phyloP scores from a whole-genome alignment of 1,140 invertebrate species.

The Drosophila ohnishii region DNA sequence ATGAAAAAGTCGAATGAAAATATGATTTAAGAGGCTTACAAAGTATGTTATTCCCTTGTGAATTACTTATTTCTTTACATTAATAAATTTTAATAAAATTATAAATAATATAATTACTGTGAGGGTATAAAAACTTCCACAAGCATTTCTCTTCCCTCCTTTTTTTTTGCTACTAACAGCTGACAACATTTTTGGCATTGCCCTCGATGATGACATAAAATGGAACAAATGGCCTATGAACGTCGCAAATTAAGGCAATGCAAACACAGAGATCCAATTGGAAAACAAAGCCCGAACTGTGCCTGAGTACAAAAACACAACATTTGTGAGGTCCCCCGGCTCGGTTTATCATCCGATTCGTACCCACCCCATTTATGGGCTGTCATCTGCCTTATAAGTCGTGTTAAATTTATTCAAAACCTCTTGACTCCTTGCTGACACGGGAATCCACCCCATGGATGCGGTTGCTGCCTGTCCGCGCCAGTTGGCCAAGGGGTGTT shows the following conservation, averaged over 20 bases:
- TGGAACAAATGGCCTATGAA: constrained; percentile 80
- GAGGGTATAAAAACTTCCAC: neutral
- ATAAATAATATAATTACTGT: neutral
- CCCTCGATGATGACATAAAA: constrained; percentile 77
- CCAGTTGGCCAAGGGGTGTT: constrained; percentile 68
- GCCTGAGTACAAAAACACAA: constrained; percentile 29
- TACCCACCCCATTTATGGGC: constrained; percentile 4
- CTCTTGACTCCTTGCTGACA: constrained; percentile 66
- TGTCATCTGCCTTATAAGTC: constrained; percentile 72
- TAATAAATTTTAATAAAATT: neutral
- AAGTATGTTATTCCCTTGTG: neutral
- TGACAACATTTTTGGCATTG: constrained; percentile 66
- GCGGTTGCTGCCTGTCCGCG: constrained; percentile 44
- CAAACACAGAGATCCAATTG: constrained; percentile 76
- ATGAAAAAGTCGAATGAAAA: neutral
- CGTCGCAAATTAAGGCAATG: constrained; percentile 78
- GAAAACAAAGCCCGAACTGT: constrained; percentile 52
- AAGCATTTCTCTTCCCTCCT: too few relatives aligned
- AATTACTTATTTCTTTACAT: neutral
- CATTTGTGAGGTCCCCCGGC: constrained; percentile 62
- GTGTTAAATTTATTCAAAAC: constrained; percentile 80
- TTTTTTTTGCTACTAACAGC: constrained; percentile 34
- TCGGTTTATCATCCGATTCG: constrained; percentile 11
- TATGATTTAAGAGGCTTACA: neutral
- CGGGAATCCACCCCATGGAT: constrained; percentile 49